phyloP scores from a whole-genome alignment of 2,113 vertebrate species.

The Ondatra zibethicus region DNA sequence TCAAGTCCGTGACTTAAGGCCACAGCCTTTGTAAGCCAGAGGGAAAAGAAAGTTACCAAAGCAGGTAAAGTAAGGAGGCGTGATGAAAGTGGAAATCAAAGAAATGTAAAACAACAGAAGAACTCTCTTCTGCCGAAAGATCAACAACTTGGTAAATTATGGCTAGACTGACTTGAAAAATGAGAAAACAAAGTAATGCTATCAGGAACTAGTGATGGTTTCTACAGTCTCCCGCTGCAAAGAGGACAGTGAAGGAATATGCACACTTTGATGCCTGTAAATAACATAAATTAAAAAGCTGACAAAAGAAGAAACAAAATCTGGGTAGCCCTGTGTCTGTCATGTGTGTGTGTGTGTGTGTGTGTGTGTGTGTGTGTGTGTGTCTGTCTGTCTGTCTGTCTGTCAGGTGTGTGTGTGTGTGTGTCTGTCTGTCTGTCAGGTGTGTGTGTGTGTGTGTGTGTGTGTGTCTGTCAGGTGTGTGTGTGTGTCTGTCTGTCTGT shows the following conservation, averaged over 20 bases:
- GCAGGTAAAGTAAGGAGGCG: neutral
- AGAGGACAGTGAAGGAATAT: neutral
- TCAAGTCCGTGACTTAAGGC: neutral
- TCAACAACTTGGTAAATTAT: neutral
- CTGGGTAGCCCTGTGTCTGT: neutral
- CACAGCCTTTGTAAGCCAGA: neutral
- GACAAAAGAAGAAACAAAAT: neutral
- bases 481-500: too few species aligned
- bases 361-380: neutral
- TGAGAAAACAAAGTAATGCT: neutral
- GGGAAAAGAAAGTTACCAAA: neutral
- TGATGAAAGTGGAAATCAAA: neutral
- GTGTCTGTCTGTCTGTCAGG: too few species aligned
- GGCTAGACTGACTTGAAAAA: neutral
- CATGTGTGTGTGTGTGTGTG: neutral
- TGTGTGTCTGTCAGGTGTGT: neutral
- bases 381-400: neutral
- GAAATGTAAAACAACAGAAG: neutral
- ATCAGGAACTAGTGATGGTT: neutral
- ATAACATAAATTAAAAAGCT: neutral
- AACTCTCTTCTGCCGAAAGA: neutral
- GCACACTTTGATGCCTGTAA: neutral
- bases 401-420: neutral
- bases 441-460: too few species aligned
- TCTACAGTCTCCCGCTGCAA: neutral